Evolutionary conservation across 2,888 invertebrate species (phyloP).

Genomic region (Scelioninae gen. 1): DNA sequence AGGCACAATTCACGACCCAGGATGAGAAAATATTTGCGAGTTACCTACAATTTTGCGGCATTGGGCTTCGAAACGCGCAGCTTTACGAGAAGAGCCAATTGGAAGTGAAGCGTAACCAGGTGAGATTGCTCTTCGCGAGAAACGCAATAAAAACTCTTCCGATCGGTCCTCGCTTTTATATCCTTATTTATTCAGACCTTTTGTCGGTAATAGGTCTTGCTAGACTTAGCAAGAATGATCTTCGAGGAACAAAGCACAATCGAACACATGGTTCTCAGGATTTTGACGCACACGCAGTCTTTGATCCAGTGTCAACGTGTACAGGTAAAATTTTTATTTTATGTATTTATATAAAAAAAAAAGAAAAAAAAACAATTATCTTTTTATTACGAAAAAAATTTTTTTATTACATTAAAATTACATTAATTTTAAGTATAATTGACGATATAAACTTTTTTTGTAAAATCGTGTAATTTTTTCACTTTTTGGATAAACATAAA

Average conservation of each 20-base stretch:
- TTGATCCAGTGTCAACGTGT: conserved; percentile 97
- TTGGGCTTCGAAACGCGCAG: conserved; percentile 97
- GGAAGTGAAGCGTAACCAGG: conserved; percentile 97
- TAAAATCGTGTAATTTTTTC: too few species aligned
- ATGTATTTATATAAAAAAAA: too few species aligned
- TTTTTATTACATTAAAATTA: too few species aligned
- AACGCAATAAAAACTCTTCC: conserved; percentile 52
- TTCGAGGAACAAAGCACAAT: conserved; percentile 98
- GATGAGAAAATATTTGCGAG: conserved; percentile 96
- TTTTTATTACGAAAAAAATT: background rate
- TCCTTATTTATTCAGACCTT: conserved; percentile 44
- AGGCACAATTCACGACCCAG: conserved; percentile 91
- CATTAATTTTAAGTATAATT: too few species aligned
- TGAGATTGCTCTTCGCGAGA: conserved; percentile 72
- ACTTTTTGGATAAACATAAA: too few species aligned
- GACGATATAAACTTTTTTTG: too few species aligned
- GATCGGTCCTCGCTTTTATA: conserved; percentile 29
- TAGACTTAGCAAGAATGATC: conserved; percentile 97
- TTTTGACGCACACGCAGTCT: conserved; percentile 96
- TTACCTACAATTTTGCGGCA: conserved; percentile 98
- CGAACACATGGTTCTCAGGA: conserved; percentile 96
- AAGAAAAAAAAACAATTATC: too few species aligned
- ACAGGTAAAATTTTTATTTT: conserved; percentile 87
- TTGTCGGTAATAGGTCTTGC: conserved; percentile 87
- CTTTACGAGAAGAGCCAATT: conserved; percentile 97